Conservation (phyloP, 2,797 vertebrate species). For the Aulostomus chinensis region DNA sequence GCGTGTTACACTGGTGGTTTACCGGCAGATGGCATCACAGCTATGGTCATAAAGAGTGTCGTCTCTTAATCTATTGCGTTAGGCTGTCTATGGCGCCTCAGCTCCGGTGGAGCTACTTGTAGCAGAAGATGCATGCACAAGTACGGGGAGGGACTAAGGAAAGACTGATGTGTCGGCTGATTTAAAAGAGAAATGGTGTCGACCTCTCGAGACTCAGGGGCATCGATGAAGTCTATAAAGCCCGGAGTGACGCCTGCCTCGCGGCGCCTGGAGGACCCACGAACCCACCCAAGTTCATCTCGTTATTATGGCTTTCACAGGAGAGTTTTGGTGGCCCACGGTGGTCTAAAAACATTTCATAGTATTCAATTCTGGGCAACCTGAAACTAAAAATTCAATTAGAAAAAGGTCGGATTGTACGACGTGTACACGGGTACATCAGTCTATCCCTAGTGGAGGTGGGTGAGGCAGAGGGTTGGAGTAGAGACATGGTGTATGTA, state of each 20-base stretch:
- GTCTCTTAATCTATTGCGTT: slow-evolving; percentile 80
- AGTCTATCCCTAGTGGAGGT: slow-evolving; percentile 46
- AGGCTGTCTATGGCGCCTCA: slow-evolving; percentile 80
- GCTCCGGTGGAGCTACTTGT: slow-evolving; percentile 37
- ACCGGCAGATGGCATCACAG: slow-evolving; percentile 83
- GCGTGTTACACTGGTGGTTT: slow-evolving; percentile 13
- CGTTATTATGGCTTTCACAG: slow-evolving; percentile 60
- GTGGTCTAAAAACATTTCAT: slow-evolving; percentile 24
- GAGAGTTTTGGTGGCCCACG: slow-evolving; percentile 11
- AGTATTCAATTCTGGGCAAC: slow-evolving; percentile 4
- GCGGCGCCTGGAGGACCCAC: slow-evolving; percentile 9
- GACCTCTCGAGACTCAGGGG: neutral
- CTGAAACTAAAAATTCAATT: slow-evolving; percentile 4
- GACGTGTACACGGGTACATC: slow-evolving; percentile 21
- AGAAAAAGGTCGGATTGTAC: slow-evolving; percentile 10
- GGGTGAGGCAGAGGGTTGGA: slow-evolving; percentile 9
- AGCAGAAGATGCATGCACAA: slow-evolving; percentile 64
- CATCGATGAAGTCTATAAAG: neutral
- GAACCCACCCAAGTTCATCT: slow-evolving; percentile 19
- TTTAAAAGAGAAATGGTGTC: neutral
- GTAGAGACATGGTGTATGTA: slow-evolving; percentile 21
- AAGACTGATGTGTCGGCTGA: slow-evolving; percentile 27
- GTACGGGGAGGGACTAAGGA: slow-evolving; percentile 36
- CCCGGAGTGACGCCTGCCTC: slow-evolving; percentile 10
- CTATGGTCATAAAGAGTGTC: slow-evolving; percentile 85